phyloP scores from a whole-genome alignment of 2,797 vertebrate genomes.

The Florisuga fusca region DNA sequence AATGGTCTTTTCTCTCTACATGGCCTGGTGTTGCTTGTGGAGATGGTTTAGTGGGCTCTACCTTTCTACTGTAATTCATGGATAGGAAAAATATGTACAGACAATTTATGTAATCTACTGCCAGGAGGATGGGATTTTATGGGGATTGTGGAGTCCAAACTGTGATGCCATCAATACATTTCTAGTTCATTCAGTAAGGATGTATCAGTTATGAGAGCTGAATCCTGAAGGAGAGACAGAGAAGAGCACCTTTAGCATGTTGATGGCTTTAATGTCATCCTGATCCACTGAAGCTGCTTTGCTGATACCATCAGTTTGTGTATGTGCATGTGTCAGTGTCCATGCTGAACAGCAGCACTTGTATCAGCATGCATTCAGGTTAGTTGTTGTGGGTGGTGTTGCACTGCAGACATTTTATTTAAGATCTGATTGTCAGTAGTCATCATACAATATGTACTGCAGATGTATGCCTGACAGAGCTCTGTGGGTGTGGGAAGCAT shows the following conservation, averaged over 20 bases:
- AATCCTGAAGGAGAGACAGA: neutral
- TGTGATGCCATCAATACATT: fast-evolving
- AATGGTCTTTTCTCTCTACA: neutral
- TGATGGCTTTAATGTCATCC: neutral
- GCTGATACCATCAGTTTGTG: neutral
- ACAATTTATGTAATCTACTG: neutral
- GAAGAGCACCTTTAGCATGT: neutral
- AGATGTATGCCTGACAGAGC: neutral
- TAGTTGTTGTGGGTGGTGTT: neutral
- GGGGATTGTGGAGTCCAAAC: neutral
- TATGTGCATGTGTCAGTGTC: neutral
- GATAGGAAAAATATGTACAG: neutral
- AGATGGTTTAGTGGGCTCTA: neutral
- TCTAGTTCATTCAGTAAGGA: neutral
- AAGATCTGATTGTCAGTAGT: neutral
- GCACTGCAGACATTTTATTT: neutral
- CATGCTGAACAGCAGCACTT: neutral
- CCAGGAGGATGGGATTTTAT: neutral
- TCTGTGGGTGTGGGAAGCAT: neutral
- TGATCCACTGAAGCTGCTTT: neutral
- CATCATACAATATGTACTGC: neutral
- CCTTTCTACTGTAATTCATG: neutral
- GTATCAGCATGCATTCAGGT: neutral
- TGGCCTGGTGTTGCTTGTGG: neutral
- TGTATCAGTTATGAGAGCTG: neutral